phyloP scores from a whole-genome alignment of 2,888 invertebrate species.

The Drosophila glabriapex region DNA sequence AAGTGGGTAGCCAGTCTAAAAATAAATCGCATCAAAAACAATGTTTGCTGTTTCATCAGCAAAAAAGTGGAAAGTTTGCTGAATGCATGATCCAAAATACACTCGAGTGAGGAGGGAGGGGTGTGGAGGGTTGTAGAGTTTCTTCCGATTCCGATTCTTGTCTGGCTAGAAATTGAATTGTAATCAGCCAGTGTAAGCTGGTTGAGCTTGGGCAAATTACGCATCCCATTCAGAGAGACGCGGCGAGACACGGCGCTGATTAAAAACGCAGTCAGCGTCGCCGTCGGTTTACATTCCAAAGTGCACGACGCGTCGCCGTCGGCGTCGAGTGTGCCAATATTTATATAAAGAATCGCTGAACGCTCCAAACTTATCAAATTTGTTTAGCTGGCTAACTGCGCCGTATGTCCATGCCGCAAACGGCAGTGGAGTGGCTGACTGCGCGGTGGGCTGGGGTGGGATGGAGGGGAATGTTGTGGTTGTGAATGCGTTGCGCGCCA shows the following conservation, averaged over 20 bases:
- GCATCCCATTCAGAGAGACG: slow-evolving; percentile 75
- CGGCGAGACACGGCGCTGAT: slow-evolving; percentile 61
- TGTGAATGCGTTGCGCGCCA: slow-evolving; percentile 55
- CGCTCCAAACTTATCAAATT: slow-evolving; percentile 67
- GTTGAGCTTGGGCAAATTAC: slow-evolving; percentile 58
- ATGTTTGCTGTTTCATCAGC: slow-evolving; percentile 46
- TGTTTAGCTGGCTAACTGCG: slow-evolving; percentile 68
- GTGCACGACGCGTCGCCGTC: slow-evolving; percentile 46
- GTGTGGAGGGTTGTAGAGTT: not conserved
- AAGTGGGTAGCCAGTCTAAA: slow-evolving; percentile 15
- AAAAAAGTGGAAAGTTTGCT: not conserved
- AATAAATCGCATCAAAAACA: slow-evolving; percentile 47
- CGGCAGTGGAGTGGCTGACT: not conserved
- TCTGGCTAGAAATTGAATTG: slow-evolving; percentile 10
- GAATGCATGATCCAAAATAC: slow-evolving; percentile 50
- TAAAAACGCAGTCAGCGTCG: slow-evolving; percentile 56
- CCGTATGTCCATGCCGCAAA: slow-evolving; percentile 57
- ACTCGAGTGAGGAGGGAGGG: not conserved
- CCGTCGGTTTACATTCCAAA: slow-evolving; percentile 78
- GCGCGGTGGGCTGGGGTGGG: not conserved
- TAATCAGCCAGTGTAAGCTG: slow-evolving; percentile 5
- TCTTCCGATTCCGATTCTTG: slow-evolving; percentile 11
- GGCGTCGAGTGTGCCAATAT: slow-evolving; percentile 42
- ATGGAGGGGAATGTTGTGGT: not conserved
- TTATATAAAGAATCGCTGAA: slow-evolving; percentile 29